Percentiles rank a stretch among this genome's conserved stretches.
Evolutionary conservation across 2,113 vertebrate genomes (phyloP).

Genomic region (Genyomyrus donnyi): DNA sequence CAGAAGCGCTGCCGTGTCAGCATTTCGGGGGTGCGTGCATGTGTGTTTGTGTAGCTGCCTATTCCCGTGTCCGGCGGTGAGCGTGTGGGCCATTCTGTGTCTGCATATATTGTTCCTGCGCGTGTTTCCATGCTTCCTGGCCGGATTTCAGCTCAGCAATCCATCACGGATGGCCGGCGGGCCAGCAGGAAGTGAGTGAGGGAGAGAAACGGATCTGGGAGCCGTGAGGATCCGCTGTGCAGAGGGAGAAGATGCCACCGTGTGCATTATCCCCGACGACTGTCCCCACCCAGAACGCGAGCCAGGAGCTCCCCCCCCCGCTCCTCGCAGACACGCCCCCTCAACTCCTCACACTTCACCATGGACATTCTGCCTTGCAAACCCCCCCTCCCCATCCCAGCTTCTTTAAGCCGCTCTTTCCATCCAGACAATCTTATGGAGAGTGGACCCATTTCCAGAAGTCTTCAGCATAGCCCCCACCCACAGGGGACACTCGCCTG

Average conservation of each 20-base stretch:
- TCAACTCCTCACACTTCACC: not conserved
- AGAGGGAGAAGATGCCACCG: not conserved
- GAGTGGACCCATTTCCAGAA: conserved; percentile 26
- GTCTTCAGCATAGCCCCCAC: conserved; percentile 15
- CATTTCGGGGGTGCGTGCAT: not conserved
- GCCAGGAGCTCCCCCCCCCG: not conserved
- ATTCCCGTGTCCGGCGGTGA: not conserved
- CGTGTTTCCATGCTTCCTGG: not conserved
- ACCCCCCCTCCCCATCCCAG: not conserved
- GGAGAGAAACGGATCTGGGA: not conserved
- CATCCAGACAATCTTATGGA: conserved; percentile 39
- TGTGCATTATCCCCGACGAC: not conserved
- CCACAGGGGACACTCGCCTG: conserved; percentile 19
- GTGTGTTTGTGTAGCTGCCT: not conserved
- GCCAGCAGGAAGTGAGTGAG: not conserved
- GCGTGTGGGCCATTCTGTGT: not conserved
- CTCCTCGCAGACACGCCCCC: not conserved
- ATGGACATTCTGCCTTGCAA: conserved; percentile 3
- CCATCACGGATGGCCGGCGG: not conserved
- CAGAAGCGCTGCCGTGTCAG: not conserved
- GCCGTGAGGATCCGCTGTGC: not conserved
- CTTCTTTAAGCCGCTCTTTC: conserved; percentile 33
- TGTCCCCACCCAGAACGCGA: not conserved
- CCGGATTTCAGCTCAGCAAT: not conserved
- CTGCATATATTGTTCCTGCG: not conserved